Evolutionary conservation across 2,113 vertebrate species (phyloP), one percentile per base, ranked within the genome.

Genomic region (Haliaeetus leucogaster): DNA sequence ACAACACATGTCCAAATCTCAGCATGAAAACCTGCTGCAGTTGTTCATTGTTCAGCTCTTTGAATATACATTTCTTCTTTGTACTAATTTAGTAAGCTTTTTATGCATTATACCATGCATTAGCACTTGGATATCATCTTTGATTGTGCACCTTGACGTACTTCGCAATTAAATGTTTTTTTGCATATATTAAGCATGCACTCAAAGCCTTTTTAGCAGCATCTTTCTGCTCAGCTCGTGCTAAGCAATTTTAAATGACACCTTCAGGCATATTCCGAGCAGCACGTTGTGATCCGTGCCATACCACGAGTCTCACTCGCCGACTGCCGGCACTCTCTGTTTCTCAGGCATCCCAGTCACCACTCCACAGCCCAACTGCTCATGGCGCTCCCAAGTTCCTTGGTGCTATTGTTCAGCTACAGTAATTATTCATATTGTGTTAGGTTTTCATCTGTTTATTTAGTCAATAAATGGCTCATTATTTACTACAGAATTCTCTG

Each of bases 241-340:
- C 50, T 45, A 6, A 22, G 38, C 34, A 22, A 8, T 40, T 71
- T 52, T n/a, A 19, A 59, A 5, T 0, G 1, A 65, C 12, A 2
- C 0, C 0, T 38, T 62, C 13, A 25, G 77, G 8, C 2, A 1
- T 0, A 0, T 43, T 8, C 67, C 3, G 27, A 52, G 38, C 43
- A 29, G 70, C 40, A 11, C 3, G 1, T 11, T 48, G 83, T 13
- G 55, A 18, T 77, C 50, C 0, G 4, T 36, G 42, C 48, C 11
- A 0, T 34, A 11, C 11, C 40, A 2, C 5, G 3, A 8, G n/a
- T 27, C 42, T n/a, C 11, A 0, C 42, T 8, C 16, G 13, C 40
- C 1, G 1, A 5, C 26, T 15, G 61, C 38, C 2, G 1, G 3
- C 12, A 32, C 42, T 43, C 22, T 3, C 10, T 21, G 40, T 25